Conservation (phyloP, 2,113 vertebrate species). For the Lasiurus cinereus region DNA sequence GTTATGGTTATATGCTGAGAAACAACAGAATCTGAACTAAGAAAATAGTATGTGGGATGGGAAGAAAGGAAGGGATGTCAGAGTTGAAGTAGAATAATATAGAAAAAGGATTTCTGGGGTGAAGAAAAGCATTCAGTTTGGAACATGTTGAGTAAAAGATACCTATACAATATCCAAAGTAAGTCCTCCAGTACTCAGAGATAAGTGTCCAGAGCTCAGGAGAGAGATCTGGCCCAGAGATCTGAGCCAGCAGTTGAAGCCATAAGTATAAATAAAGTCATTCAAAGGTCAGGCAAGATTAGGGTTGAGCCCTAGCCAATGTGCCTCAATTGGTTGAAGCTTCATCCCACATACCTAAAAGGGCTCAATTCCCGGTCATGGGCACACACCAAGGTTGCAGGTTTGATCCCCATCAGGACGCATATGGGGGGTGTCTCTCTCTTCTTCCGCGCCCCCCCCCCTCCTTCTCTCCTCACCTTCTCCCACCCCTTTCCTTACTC, state of each 20-base stretch:
- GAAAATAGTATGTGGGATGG: background rate
- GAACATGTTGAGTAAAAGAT: conserved; percentile 4
- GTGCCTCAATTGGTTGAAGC: background rate
- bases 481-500: background rate
- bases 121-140: background rate
- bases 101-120: background rate
- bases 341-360: background rate
- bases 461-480: no score
- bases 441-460: no score
- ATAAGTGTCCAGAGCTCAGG: background rate
- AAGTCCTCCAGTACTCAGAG: background rate
- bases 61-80: background rate
- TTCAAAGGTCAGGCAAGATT: conserved; percentile 54
- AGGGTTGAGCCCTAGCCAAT: background rate
- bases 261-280: background rate
- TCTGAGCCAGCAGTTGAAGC: background rate
- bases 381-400: background rate
- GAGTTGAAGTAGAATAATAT: background rate
- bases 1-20: background rate
- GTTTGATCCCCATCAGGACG: background rate
- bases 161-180: background rate
- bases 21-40: conserved; percentile 6
- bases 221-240: background rate
- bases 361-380: background rate
- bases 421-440: no score